These are phyloP conservation scores for Marronus borbonicus DNA, from an alignment of 2,888 invertebrate genomes.

Conservation along the genomic window DNA sequence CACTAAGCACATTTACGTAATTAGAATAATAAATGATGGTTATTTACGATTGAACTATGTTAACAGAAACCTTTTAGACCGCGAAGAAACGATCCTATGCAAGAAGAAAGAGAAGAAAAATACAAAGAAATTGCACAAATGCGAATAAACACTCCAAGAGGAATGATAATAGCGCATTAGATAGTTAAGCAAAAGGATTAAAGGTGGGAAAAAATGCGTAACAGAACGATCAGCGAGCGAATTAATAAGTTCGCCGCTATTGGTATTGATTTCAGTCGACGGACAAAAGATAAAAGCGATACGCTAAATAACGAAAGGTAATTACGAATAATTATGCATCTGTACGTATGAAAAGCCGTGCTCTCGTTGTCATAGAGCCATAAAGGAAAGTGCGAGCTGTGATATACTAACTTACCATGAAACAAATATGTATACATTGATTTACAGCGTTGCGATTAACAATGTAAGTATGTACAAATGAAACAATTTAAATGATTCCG, in stretches of 20 bases:
- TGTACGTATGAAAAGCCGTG: conserved; percentile 17
- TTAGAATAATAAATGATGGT: conserved; percentile 41
- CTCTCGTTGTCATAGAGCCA: conserved; percentile 17
- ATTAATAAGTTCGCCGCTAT: conserved; percentile 28
- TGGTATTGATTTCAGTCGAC: conserved; percentile 18
- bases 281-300: conserved; percentile 37
- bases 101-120: background rate
- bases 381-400: conserved; percentile 23
- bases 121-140: conserved; percentile 39
- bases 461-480: background rate
- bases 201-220: conserved; percentile 40
- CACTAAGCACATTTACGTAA: conserved; percentile 29
- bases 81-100: conserved; percentile 16
- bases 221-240: conserved; percentile 29
- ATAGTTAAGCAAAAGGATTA: conserved; percentile 29
- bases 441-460: conserved; percentile 6
- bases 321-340: conserved; percentile 35
- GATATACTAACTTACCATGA: background rate
- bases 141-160: conserved; percentile 26
- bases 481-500: too few relatives aligned
- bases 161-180: conserved; percentile 39
- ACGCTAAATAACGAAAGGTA: conserved; percentile 25
- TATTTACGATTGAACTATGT: conserved; percentile 35
- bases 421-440: conserved; percentile 11
- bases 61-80: conserved; percentile 44